Base-by-base conservation (phyloP, 2,888 invertebrate species). In the Stenolophus ochropezus region DNA sequence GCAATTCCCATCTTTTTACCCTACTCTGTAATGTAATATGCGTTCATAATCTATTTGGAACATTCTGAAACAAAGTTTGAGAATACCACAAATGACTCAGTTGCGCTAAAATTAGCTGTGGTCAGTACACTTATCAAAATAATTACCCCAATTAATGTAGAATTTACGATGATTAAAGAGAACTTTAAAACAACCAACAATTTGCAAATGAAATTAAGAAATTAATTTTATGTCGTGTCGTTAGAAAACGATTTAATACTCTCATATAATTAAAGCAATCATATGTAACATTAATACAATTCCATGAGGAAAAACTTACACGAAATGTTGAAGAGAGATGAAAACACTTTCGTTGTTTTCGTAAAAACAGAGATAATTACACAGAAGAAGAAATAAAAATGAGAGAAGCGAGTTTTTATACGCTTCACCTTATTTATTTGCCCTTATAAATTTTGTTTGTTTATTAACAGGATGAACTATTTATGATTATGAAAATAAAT, bases 71-170 rank as follows among this genome's bases (percentile, higher is more conserved):
- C 33, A 42, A 42, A 42, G 33, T 42, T 42, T 42, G 6, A 2
- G 11, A 42, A 8, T 42, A 42, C 1, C 33, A 42, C 11, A 42
- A n/a, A 42, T 42, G 33, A 42, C 33, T 42, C 33, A n/a, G 33
- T 0, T 11, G 11, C 33, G 23, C 25, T 56, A 11, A 61, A 61
- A 61, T 61, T 61, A 21, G 8, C 23, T 25, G 61, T 61, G 61
- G 61, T 61, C 25, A 61, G 25, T 61, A 61, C 61, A 61, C 21
- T 11, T 23, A 61, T 61, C 23, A n/a, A 61, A 61, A 61, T 61
- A 25, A 61, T 61, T 61, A 25, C 25, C 4, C 5, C 61, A 61
- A 61, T 61, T 61, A 61, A 61, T 61, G 23, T 25, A 61, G 4
- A 61, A 61, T 61, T 61, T 25, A 61, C 14, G 61, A 1, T 14